A percentile compares a stretch with the other conserved stretches of the same genome.
Evolutionary conservation across 2,797 vertebrate genomes (phyloP).

Genomic region (Tenualosa ilisha): DNA sequence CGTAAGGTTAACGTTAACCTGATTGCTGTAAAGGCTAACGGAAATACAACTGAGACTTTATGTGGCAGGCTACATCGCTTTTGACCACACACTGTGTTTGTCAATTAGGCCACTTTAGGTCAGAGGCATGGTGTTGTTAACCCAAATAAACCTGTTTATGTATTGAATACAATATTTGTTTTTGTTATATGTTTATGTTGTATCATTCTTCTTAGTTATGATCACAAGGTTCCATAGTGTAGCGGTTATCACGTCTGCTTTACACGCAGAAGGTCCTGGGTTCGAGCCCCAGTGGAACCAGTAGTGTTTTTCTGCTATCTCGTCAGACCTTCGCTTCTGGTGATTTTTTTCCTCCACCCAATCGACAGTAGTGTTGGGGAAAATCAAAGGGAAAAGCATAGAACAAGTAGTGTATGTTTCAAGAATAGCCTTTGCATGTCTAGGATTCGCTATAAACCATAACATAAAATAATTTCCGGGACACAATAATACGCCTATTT

Average conservation of each 20-base stretch:
- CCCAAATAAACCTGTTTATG: not conserved
- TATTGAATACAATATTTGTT: not conserved
- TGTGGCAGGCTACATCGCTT: not conserved
- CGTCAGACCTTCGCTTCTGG: not conserved
- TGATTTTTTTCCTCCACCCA: not conserved
- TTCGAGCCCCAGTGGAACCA: slow-evolving; percentile 85
- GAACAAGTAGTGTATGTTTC: not conserved
- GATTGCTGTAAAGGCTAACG: not conserved
- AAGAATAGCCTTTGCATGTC: not conserved
- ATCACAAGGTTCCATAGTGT: slow-evolving; percentile 78
- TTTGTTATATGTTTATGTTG: not conserved
- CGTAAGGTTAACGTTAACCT: not conserved
- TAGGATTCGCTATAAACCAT: not conserved
- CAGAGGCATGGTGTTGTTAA: not conserved
- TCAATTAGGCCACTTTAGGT: not conserved
- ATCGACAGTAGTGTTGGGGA: not conserved
- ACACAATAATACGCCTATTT: no score
- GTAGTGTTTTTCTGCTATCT: not conserved
- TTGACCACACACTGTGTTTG: not conserved
- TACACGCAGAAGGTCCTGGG: slow-evolving; percentile 85
- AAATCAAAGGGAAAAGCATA: not conserved
- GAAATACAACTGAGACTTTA: not conserved
- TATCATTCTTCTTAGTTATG: not conserved
- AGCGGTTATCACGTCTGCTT: slow-evolving; percentile 86
- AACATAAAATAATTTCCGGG: not conserved